Percentiles rank a stretch among this genome's conserved stretches.
Evolutionary conservation across 2,797 vertebrate species (phyloP).

Genomic region (Ciconia nigra): DNA sequence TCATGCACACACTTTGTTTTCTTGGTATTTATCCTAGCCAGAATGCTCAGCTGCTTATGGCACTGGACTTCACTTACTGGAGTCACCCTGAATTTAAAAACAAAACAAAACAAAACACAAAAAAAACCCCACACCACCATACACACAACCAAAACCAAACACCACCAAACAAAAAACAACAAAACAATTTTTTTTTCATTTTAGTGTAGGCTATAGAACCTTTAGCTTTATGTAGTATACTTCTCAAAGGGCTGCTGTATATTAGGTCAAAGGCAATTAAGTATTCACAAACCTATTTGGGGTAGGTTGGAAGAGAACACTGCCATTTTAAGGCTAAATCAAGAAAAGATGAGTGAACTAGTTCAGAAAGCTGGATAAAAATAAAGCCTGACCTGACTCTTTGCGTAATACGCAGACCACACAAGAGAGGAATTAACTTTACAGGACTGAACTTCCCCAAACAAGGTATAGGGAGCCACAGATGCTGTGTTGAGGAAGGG

Average conservation of each 20-base stretch:
- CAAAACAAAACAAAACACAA: neutral
- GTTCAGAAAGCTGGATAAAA: neutral
- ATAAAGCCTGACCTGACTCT: neutral
- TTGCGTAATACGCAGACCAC: neutral
- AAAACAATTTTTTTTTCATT: neutral
- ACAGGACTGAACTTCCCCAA: neutral
- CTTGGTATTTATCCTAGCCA: neutral
- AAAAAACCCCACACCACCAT: too few relatives aligned
- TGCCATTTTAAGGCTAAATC: neutral
- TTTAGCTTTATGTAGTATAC: neutral
- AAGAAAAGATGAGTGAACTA: neutral
- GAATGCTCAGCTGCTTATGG: neutral
- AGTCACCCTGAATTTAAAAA: neutral
- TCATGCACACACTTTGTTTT: neutral
- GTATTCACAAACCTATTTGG: neutral
- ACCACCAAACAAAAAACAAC: neutral
- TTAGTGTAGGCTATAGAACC: neutral
- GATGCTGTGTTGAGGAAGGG: neutral
- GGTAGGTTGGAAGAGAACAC: neutral
- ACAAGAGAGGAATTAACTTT: neutral
- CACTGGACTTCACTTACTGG: neutral
- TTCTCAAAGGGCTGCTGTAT: neutral
- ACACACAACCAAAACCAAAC: too few relatives aligned
- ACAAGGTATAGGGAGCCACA: neutral
- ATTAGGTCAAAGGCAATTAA: neutral